Evolutionary conservation across 2,888 invertebrate genomes (phyloP).

Genomic region (Drosophila ezoana): DNA sequence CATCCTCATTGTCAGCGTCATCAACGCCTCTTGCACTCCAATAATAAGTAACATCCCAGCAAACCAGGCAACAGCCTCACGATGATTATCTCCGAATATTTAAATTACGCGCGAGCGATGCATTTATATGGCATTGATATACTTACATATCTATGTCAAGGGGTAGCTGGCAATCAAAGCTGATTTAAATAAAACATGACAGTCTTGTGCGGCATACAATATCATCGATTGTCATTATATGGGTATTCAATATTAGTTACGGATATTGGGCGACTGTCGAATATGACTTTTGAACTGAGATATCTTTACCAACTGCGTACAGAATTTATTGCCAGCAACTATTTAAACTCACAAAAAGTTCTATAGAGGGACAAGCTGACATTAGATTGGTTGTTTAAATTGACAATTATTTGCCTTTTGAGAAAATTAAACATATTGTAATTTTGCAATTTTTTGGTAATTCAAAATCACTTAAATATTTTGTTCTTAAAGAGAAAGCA

Average conservation of each 20-base stretch:
- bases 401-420: no score
- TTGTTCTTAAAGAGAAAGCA: constrained; percentile 11
- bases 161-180: constrained; percentile 16
- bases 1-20: constrained; percentile 30
- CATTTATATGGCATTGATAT: constrained; percentile 10
- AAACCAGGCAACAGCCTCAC: constrained; percentile 3
- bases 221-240: not conserved
- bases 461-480: no score
- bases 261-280: not conserved
- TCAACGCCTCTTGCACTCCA: constrained; percentile 49
- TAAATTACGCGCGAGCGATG: constrained; percentile 20
- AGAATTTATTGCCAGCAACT: no score
- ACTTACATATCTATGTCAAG: constrained; percentile 18
- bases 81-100: constrained; percentile 18
- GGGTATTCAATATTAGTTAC: not conserved
- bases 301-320: no score
- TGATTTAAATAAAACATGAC: not conserved
- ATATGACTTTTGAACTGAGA: not conserved
- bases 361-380: no score
- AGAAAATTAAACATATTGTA: no score
- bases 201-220: not conserved
- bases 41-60: constrained; percentile 37
- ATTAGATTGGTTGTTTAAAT: no score
- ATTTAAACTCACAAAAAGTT: no score
- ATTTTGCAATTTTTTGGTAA: no score